Evolutionary conservation across 2,113 vertebrate species (phyloP).

Genomic region (Mustela nigripes): DNA sequence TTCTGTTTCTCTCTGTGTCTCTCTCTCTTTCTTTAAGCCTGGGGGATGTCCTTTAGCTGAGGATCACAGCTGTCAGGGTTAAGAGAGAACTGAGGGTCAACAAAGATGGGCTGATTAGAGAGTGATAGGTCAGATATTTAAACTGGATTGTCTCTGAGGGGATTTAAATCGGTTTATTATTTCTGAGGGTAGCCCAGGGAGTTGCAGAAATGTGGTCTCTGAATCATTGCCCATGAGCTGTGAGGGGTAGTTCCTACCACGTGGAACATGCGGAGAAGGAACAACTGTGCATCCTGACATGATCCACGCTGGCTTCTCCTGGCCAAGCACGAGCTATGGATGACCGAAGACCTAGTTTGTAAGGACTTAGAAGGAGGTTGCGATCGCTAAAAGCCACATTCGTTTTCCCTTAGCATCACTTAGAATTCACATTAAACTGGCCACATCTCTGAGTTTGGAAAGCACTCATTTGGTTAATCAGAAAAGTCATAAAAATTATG

Average conservation of each 20-base stretch:
- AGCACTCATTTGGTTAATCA: not conserved
- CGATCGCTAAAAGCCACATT: not conserved
- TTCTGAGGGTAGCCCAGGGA: not conserved
- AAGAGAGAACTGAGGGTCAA: not conserved
- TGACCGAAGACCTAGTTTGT: not conserved
- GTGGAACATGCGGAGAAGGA: not conserved
- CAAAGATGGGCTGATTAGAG: not conserved
- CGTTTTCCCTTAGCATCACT: not conserved
- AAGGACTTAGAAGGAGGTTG: not conserved
- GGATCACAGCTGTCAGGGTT: not conserved
- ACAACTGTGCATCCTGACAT: not conserved
- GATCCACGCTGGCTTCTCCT: not conserved
- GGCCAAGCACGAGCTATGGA: not conserved
- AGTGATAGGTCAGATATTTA: not conserved
- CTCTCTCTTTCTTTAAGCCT: not conserved
- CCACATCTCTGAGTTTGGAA: constrained; percentile 29
- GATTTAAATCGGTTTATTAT: not conserved
- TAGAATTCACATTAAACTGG: not conserved
- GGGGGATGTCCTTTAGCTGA: not conserved
- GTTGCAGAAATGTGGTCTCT: not conserved
- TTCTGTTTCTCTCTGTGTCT: not conserved
- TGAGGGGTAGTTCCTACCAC: not conserved
- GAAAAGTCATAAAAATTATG: not conserved
- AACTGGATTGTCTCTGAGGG: not conserved
- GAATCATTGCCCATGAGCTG: not conserved